These are phyloP conservation scores for Tinea trinotella DNA, from an alignment of 2,888 invertebrate genomes.

Conservation along the genomic window DNA sequence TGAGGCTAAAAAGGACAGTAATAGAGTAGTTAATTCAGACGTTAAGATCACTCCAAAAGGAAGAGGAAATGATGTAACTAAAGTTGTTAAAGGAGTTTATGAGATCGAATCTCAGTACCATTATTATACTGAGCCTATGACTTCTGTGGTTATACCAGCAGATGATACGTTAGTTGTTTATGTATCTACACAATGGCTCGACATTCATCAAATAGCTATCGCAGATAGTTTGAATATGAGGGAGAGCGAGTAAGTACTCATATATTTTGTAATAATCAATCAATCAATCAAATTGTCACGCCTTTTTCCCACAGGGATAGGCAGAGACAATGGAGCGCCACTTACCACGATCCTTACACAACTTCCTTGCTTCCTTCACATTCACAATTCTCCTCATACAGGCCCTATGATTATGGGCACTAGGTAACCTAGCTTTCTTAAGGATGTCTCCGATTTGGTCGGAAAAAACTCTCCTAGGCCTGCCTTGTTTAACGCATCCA, in stretches of 20 bases:
- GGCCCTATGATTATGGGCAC: no score
- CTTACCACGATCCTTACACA: no score
- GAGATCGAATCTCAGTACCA: conserved; percentile 80
- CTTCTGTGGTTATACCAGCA: conserved; percentile 75
- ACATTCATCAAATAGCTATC: conserved; percentile 71
- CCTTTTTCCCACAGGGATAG: no score
- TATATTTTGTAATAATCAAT: neutral
- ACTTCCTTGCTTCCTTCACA: no score
- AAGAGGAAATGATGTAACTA: conserved; percentile 42
- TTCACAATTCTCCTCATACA: no score
- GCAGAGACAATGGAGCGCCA: no score
- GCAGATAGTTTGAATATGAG: conserved; percentile 67
- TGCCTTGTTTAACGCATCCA: no score
- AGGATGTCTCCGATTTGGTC: no score
- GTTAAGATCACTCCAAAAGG: conserved; percentile 36
- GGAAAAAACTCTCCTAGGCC: no score
- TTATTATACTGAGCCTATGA: conserved; percentile 80
- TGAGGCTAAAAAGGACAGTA: conserved; percentile 58
- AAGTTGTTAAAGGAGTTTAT: conserved; percentile 71
- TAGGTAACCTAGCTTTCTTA: no score
- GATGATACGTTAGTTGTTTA: conserved; percentile 79
- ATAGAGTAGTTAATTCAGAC: conserved; percentile 27
- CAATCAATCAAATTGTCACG: neutral
- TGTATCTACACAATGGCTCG: conserved; percentile 77
- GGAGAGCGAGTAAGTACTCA: conserved; percentile 71